Base-by-base conservation (phyloP, 2,888 invertebrate species). In the Drosophila fulvimacula region DNA sequence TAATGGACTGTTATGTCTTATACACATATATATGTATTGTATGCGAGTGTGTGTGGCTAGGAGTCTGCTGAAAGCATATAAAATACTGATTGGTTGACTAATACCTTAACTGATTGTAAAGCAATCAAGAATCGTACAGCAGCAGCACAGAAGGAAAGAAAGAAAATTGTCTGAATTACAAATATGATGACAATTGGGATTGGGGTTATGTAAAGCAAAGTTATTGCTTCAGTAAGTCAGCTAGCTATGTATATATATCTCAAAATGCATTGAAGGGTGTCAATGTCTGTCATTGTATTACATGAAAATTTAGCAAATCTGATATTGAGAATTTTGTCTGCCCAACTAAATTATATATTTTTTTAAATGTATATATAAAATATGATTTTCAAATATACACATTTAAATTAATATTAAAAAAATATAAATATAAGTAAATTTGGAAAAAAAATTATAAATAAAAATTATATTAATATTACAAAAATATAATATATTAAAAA, bases 1-100 rank as follows among this genome's bases (percentile, higher is more conserved):
- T 78, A 78, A 80, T 80, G 76, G 76, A 78, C 62, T 76, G 77
- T 69, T 80, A 58, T 80, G 44, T 51, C 48, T 42, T 42, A 58
- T 30, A 19, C 21, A 67, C 24, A 41, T 21, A 3, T 5, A 63
- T 39, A 41, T 13, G 19, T 15, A 63, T 24, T 15, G 1, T 30
- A 10, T 24, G 2, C 3, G 6, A 10, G 3, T 24, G 19, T 21
- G 19, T 15, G 5, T 51, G 2, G 5, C 15, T 34, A 0, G 17
- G 10, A 53, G 24, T 46, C 38, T 27, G 55, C 10, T 57, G 24
- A 64, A 30, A 58, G 36, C 51, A 51, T 38, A 19, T 49, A 58
- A 36, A 17, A 36, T 38, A 58, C 32, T 39, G 53, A 59, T 59
- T 52, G 39, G 38, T 41, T 30, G 32, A 30, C 51, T 19, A 51